phyloP scores from a whole-genome alignment of 2,113 vertebrate genomes.

The Myocastor coypus region DNA sequence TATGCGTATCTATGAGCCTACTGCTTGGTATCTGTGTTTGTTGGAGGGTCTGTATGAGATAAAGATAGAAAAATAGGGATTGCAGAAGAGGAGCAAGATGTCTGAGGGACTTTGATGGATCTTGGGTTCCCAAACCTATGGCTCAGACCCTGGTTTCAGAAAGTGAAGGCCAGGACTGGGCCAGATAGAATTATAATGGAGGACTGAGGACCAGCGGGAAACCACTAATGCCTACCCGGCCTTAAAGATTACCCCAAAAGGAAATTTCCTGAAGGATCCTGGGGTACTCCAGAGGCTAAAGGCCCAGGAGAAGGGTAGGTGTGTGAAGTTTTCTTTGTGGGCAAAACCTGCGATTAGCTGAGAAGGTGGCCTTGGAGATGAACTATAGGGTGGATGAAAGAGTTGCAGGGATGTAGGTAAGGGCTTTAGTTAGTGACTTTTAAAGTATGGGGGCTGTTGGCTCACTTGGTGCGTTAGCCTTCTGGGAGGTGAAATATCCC shows the following conservation, averaged over 20 bases:
- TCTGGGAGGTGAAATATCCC: neutral
- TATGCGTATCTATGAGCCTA: neutral
- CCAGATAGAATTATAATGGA: neutral
- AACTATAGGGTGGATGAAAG: neutral
- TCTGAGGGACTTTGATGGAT: neutral
- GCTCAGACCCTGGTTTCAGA: neutral
- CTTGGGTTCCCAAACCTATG: neutral
- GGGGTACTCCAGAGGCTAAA: neutral
- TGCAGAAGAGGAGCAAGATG: neutral
- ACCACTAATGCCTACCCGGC: neutral
- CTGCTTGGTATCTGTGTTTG: neutral
- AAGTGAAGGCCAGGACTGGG: neutral
- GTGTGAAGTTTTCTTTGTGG: conserved; percentile 3
- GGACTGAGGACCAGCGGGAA: neutral
- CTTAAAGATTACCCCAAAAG: neutral
- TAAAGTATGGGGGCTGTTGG: neutral
- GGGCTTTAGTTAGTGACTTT: neutral
- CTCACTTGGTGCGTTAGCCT: neutral
- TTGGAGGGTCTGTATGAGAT: neutral
- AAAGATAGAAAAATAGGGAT: neutral
- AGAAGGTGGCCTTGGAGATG: neutral
- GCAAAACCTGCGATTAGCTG: conserved; percentile 28
- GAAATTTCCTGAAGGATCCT: neutral
- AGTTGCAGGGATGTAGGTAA: neutral
- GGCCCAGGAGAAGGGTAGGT: neutral